Evolutionary conservation across 2,113 vertebrate species (phyloP), one percentile per base, ranked within the genome.

Genomic region (Tetrao urogallus): DNA sequence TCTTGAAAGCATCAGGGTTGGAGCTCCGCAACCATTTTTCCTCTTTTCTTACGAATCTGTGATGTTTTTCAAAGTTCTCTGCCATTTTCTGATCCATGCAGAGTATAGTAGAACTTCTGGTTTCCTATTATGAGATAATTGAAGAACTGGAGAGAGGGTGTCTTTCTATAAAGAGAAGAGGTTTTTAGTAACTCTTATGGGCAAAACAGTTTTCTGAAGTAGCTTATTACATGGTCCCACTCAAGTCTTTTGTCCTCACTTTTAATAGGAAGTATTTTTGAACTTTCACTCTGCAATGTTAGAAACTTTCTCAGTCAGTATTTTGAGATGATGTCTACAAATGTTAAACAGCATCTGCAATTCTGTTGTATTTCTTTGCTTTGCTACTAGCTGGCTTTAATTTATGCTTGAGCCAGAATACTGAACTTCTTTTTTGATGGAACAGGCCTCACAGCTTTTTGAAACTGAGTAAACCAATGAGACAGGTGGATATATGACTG

Each of bases 101-200:
- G 42, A 17, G 3, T 61, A 1, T 19, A 47, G 32, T 38, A 16
- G 34, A 73, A 34, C 10, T 79, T 48, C 43, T 56, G 3, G 11
- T 77, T 4, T 34, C 2, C 2, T 60, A 3, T 54, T 72, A 5
- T 5, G 34, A 73, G 20, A 21, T 91, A 70, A 28, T 2, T 65
- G 54, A 54, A 45, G 18, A 91, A 43, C 6, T 63, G 22, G 14
- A 76, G 20, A 77, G 8, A 52, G 7, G 50, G 34, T 38, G 4
- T 45, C 0, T 60, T 10, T 65, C 8, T 70, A 4, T 66, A 28
- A 5, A 21, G 28, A 18, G 32, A 81, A 48, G 27, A 52, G 16
- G 45, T 50, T 85, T 78, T 79, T 56, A 64, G 5, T 71, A 73
- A 27, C 24, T 83, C 19, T 74, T 34, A 30, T 0, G 0, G 1